These are phyloP conservation scores for Aegotheles bennettii DNA, from an alignment of 2,113 vertebrate species.

Conservation along the genomic window DNA sequence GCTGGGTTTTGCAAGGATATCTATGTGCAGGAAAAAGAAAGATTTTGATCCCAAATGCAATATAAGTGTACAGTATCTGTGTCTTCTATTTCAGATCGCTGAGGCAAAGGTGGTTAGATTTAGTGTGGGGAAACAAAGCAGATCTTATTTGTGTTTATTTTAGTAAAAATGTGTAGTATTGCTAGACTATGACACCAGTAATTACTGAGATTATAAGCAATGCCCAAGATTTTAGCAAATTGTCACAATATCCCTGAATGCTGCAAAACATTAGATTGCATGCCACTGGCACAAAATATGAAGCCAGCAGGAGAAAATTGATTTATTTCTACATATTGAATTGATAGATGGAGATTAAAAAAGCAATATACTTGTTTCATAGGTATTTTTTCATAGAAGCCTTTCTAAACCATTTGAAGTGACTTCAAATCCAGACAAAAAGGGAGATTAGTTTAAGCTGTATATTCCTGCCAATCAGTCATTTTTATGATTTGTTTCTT, in stretches of 20 bases:
- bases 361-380: background rate
- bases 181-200: conserved; percentile 21
- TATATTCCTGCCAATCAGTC: background rate
- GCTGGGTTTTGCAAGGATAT: background rate
- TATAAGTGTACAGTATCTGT: background rate
- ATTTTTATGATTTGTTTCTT: background rate
- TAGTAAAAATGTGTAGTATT: conserved; percentile 13
- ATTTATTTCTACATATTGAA: background rate
- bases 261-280: background rate
- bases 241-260: background rate
- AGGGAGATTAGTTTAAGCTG: background rate
- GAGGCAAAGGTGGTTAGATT: background rate
- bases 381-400: background rate
- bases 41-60: background rate
- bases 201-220: conserved; percentile 26
- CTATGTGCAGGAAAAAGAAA: background rate
- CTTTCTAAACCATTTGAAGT: conserved; percentile 20
- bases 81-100: conserved; percentile 1
- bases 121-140: conserved; percentile 1
- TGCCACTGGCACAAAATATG: background rate
- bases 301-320: conserved; percentile 14
- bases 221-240: background rate
- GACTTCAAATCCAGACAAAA: background rate
- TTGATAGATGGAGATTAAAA: background rate
- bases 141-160: background rate